Percentiles rank a stretch among this genome's conserved stretches.
These are phyloP conservation scores for Regulus satrapa DNA, from an alignment of 2,113 vertebrate genomes.

Conservation along the genomic window DNA sequence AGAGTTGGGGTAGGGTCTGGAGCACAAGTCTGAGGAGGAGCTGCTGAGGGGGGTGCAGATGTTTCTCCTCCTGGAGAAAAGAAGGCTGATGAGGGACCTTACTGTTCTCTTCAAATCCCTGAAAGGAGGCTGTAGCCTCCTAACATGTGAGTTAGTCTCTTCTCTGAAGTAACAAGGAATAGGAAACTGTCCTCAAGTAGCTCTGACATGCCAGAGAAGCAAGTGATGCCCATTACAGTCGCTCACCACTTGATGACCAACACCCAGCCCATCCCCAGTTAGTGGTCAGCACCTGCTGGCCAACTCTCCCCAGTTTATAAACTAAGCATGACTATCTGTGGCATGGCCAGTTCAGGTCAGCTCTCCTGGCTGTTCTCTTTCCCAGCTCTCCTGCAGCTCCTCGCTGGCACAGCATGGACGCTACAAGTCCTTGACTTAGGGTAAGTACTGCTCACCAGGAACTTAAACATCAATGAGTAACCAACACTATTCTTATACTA, in stretches of 20 bases:
- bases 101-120: not conserved
- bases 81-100: not conserved
- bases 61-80: not conserved
- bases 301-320: not conserved
- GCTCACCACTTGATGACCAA: not conserved
- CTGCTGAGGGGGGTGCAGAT: not conserved
- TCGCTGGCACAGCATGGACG: fast-evolving
- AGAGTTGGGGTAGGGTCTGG: not conserved
- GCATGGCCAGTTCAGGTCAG: not conserved
- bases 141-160: not conserved
- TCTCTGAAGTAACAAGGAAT: not conserved
- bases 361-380: not conserved
- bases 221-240: not conserved
- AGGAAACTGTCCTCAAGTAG: not conserved
- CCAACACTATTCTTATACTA: not conserved
- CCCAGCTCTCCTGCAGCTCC: not conserved
- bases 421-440: not conserved
- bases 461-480: not conserved
- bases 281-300: not conserved
- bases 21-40: not conserved
- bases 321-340: not conserved
- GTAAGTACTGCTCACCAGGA: not conserved
- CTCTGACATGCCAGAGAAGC: not conserved
- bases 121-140: not conserved
- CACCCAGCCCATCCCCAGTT: fast-evolving